A percentile compares a stretch with the other conserved stretches of the same genome.
Conservation (phyloP, 2,888 invertebrate species). For the Pandemis corylana region DNA sequence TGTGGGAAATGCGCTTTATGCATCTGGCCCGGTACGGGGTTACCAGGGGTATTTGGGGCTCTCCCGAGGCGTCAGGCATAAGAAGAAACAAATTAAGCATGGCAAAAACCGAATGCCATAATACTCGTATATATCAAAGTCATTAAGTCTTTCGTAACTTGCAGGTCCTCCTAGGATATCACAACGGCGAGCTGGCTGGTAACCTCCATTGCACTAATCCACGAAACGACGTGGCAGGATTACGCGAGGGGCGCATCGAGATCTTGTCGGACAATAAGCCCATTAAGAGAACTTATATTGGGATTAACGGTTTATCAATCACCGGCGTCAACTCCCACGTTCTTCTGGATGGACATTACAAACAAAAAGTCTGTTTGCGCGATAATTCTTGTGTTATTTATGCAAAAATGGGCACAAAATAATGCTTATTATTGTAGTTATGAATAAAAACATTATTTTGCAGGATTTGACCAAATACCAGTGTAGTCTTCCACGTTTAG, state of each 20-base stretch:
- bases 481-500: conserved; percentile 62
- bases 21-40: too few relatives aligned
- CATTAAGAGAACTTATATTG: conserved; percentile 81
- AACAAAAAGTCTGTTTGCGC: conserved; percentile 60
- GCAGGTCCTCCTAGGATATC: conserved; percentile 86
- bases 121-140: too few relatives aligned
- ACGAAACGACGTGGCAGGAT: conserved; percentile 75
- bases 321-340: conserved; percentile 68
- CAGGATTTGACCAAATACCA: conserved; percentile 63
- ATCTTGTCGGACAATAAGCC: conserved; percentile 84
- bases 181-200: conserved; percentile 87
- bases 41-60: too few relatives aligned
- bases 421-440: too few relatives aligned
- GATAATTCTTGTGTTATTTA: background rate
- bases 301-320: conserved; percentile 66
- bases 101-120: too few relatives aligned
- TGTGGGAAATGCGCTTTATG: too few relatives aligned
- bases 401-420: too few relatives aligned
- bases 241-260: conserved; percentile 80
- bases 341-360: conserved; percentile 65
- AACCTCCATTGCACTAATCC: conserved; percentile 89
- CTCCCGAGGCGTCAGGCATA: too few relatives aligned
- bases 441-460: conserved; percentile 26
- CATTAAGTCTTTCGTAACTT: conserved; percentile 6
- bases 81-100: too few relatives aligned